These are phyloP conservation scores for Pterostichus madidus DNA, from an alignment of 2,888 invertebrate species.

Conservation along the genomic window DNA sequence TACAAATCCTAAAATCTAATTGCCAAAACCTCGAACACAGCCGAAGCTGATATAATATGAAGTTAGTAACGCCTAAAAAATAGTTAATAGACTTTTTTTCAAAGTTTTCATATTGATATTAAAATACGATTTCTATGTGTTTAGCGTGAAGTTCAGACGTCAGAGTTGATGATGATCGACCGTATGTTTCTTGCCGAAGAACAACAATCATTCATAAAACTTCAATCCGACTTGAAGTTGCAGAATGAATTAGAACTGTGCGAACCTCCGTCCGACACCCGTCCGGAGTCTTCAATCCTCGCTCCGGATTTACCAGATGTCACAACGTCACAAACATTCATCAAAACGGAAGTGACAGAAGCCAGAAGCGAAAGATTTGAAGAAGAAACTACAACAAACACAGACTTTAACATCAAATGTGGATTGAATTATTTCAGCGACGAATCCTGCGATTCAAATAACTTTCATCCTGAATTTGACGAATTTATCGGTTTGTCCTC, in stretches of 20 bases:
- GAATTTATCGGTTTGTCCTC: background rate
- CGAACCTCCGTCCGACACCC: slow-evolving; percentile 3
- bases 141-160: slow-evolving; percentile 86
- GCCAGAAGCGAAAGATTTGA: background rate
- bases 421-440: slow-evolving; percentile 62
- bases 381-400: slow-evolving; percentile 26
- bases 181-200: slow-evolving; percentile 87
- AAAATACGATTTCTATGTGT: too few relatives aligned
- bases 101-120: too few relatives aligned
- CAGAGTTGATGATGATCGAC: slow-evolving; percentile 88
- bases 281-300: background rate
- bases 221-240: slow-evolving; percentile 78
- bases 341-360: background rate
- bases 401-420: slow-evolving; percentile 63
- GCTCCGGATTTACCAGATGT: too few relatives aligned
- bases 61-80: too few relatives aligned
- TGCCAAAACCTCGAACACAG: too few relatives aligned
- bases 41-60: too few relatives aligned
- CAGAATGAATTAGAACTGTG: slow-evolving; percentile 69
- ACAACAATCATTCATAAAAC: slow-evolving; percentile 81
- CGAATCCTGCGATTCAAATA: slow-evolving; percentile 34
- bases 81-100: too few relatives aligned
- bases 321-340: too few relatives aligned
- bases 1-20: too few relatives aligned
- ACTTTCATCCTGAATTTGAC: background rate